A percentile compares a stretch with the other conserved stretches of the same genome.
These are phyloP conservation scores for Micromesistius poutassou DNA, from an alignment of 2,797 vertebrate genomes.

Conservation along the genomic window DNA sequence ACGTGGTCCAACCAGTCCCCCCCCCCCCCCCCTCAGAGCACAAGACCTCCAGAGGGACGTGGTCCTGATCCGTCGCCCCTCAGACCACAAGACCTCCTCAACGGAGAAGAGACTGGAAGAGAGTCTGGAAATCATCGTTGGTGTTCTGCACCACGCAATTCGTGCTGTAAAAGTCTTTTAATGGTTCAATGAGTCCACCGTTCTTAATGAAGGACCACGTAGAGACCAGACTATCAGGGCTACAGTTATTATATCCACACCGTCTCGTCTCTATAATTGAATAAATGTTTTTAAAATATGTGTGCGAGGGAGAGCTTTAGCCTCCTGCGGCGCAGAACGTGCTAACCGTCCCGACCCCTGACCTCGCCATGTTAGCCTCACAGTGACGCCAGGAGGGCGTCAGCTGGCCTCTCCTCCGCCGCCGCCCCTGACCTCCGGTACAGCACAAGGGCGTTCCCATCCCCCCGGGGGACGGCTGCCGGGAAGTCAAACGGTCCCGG, in stretches of 20 bases:
- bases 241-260: not conserved
- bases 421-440: conserved; percentile 64
- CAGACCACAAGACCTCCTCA: no score
- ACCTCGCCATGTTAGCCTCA: conserved; percentile 49
- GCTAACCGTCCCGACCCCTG: not conserved
- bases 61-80: no score
- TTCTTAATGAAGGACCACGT: not conserved
- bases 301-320: not conserved
- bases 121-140: no score
- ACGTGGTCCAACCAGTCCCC: no score
- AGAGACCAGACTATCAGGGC: not conserved
- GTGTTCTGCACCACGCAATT: no score
- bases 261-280: not conserved
- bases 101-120: no score
- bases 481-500: conserved; percentile 53
- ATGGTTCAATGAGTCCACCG: no score
- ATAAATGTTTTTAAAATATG: not conserved
- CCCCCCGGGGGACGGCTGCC: conserved; percentile 59
- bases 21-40: no score
- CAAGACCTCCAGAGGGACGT: no score
- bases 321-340: not conserved
- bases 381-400: conserved; percentile 38
- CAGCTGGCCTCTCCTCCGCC: conserved; percentile 47
- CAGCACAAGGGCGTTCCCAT: conserved; percentile 65
- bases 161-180: no score